These are phyloP conservation scores for Philopedon plagiatum DNA, from an alignment of 2,888 invertebrate genomes.

Conservation along the genomic window DNA sequence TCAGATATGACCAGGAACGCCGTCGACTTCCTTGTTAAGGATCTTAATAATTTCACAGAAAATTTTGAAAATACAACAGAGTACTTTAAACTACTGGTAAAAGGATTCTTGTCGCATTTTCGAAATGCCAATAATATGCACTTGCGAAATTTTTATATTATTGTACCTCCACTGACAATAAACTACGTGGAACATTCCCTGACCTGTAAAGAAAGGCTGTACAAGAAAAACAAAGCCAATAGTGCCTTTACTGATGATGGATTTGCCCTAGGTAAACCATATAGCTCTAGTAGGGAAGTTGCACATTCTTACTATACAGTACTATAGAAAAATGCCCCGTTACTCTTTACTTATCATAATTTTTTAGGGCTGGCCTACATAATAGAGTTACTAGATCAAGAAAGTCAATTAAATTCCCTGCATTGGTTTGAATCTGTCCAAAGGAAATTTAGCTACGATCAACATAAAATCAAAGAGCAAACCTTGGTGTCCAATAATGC, in stretches of 20 bases:
- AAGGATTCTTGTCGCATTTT: slow-evolving; percentile 93
- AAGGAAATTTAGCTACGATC: slow-evolving; percentile 79
- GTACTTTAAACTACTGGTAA: slow-evolving; percentile 85
- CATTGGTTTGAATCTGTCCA: slow-evolving; percentile 95
- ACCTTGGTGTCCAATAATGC: slow-evolving; percentile 71
- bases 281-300: slow-evolving; percentile 4
- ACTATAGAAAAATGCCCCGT: too few relatives aligned
- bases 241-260: slow-evolving; percentile 98
- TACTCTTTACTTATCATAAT: background rate
- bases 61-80: slow-evolving; percentile 92
- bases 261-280: slow-evolving; percentile 88
- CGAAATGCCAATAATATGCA: slow-evolving; percentile 89
- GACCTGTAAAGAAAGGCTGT: slow-evolving; percentile 91
- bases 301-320: too few relatives aligned
- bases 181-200: slow-evolving; percentile 96
- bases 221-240: slow-evolving; percentile 89
- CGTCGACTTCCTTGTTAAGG: slow-evolving; percentile 82
- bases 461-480: slow-evolving; percentile 72
- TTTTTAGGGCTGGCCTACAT: slow-evolving; percentile 86
- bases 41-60: slow-evolving; percentile 82
- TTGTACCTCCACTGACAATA: slow-evolving; percentile 93
- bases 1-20: slow-evolving; percentile 76
- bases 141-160: slow-evolving; percentile 91
- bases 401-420: slow-evolving; percentile 87
- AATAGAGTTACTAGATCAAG: slow-evolving; percentile 89